Conservation (phyloP, 2,797 vertebrate species). For the Labeo calbasu region DNA sequence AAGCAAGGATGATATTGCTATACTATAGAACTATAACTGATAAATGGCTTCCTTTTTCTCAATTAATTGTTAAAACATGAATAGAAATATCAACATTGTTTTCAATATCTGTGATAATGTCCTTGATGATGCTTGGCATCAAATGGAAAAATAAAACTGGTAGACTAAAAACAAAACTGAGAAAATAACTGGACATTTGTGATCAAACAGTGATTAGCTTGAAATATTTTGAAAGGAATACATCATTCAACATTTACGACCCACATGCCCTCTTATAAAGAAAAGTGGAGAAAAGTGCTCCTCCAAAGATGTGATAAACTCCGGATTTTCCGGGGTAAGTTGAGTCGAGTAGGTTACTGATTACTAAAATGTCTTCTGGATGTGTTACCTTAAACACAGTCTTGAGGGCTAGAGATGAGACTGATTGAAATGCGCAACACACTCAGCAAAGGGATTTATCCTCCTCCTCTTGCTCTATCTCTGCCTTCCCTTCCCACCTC, state of each 20-base stretch:
- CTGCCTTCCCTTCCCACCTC: constrained; percentile 6
- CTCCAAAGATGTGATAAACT: not conserved
- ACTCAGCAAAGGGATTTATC: constrained; percentile 47
- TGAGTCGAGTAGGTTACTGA: not conserved
- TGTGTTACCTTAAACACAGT: constrained; percentile 22
- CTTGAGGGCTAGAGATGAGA: constrained; percentile 26
- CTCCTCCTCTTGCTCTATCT: constrained; percentile 32
- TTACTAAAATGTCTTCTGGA: constrained; percentile 14
- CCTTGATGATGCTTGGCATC: not conserved
- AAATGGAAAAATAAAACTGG: not conserved
- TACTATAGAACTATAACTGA: not conserved
- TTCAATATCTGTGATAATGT: not conserved
- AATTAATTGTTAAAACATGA: not conserved
- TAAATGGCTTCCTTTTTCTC: not conserved
- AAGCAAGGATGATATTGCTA: too few species aligned
- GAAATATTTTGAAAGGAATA: not conserved
- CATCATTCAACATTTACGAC: not conserved
- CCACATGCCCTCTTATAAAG: not conserved
- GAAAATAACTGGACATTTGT: not conserved
- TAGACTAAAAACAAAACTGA: too few species aligned
- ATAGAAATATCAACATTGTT: not conserved
- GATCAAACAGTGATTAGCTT: not conserved
- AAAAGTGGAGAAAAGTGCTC: not conserved
- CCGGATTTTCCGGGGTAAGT: not conserved
- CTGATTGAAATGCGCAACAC: constrained; percentile 51